Evolutionary conservation across 2,113 vertebrate genomes (phyloP).

Genomic region (Coreoperca whiteheadi): DNA sequence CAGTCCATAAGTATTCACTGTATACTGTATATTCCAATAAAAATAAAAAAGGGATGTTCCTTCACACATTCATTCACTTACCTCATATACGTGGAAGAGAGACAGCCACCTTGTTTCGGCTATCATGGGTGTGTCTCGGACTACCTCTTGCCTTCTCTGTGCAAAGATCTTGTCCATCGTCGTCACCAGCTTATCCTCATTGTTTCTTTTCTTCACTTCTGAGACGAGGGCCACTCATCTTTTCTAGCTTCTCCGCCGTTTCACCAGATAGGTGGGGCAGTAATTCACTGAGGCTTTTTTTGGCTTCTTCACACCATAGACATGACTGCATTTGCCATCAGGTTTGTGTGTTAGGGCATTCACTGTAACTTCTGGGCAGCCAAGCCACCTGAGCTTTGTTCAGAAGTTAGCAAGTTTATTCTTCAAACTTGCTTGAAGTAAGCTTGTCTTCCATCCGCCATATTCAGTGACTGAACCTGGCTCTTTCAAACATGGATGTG

Average conservation of each 20-base stretch:
- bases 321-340: conserved; percentile 7
- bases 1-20: too few species aligned
- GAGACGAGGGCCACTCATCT: background rate
- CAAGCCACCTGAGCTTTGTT: conserved; percentile 24
- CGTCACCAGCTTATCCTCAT: background rate
- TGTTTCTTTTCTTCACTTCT: conserved; percentile 13
- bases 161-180: conserved; percentile 43
- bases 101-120: conserved; percentile 13
- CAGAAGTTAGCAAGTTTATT: conserved; percentile 25
- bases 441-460: conserved; percentile 17
- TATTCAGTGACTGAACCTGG: conserved; percentile 18
- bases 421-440: too few species aligned
- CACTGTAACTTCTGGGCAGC: conserved; percentile 30
- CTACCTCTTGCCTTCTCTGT: conserved; percentile 17
- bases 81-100: conserved; percentile 14
- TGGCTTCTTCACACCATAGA: conserved; percentile 5
- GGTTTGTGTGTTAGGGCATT: conserved; percentile 35
- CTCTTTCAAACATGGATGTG: conserved; percentile 32
- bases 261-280: conserved; percentile 1
- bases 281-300: conserved; percentile 32
- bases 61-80: conserved; percentile 6
- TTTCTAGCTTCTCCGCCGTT: conserved; percentile 8
- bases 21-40: too few species aligned
- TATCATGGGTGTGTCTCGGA: conserved; percentile 31
- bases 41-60: too few species aligned